Conservation (phyloP, 2,888 invertebrate genomes). For the Crocallis elinguaria region DNA sequence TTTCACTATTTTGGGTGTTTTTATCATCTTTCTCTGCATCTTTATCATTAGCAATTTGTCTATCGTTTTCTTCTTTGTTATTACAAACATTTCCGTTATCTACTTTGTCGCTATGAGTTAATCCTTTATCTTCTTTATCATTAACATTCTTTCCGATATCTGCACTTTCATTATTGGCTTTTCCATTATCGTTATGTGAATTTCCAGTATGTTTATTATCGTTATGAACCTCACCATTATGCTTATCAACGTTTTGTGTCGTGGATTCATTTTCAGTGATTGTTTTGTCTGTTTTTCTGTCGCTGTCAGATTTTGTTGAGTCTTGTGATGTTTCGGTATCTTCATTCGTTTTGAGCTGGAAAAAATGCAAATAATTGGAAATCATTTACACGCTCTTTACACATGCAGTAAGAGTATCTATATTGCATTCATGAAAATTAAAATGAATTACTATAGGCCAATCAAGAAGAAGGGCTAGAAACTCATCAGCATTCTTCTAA, state of each 20-base stretch:
- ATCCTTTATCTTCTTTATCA: too few species aligned
- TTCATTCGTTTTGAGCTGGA: constrained; percentile 3
- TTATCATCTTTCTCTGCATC: neutral
- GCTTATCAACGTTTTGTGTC: neutral
- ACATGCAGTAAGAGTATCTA: too few species aligned
- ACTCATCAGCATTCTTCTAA: too few species aligned
- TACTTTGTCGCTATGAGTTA: neutral
- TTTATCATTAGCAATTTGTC: neutral
- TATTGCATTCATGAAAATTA: too few species aligned
- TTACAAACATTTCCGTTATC: constrained; percentile 1
- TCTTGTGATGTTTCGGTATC: neutral
- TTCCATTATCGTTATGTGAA: constrained; percentile 11
- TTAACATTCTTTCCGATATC: too few species aligned
- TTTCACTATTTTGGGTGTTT: too few species aligned
- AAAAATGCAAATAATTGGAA: neutral
- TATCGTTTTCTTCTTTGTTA: neutral
- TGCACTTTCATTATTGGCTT: neutral
- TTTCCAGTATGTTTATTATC: too few species aligned
- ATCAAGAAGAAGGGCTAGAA: too few species aligned
- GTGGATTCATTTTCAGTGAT: neutral
- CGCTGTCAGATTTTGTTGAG: neutral
- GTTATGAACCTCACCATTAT: too few species aligned
- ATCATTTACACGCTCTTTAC: too few species aligned
- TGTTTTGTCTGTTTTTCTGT: neutral
- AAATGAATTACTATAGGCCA: too few species aligned